These are phyloP conservation scores for Piliocolobus tephrosceles DNA, from an alignment of 2,113 vertebrate genomes.

Conservation along the genomic window DNA sequence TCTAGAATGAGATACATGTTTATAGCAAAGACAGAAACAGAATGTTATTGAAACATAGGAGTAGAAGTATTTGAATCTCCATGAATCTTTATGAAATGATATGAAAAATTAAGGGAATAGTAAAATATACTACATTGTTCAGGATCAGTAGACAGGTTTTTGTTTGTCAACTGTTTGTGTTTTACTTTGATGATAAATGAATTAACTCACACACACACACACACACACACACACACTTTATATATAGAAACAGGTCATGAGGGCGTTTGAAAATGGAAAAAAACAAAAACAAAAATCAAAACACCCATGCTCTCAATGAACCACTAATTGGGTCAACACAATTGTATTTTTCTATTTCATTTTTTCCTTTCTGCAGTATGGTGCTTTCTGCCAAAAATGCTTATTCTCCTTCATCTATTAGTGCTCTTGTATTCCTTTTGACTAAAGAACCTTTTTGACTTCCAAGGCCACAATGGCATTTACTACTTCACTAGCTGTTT, in stretches of 20 bases:
- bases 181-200: neutral
- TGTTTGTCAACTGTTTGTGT: neutral
- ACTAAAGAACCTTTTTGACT: neutral
- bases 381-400: neutral
- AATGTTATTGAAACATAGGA: neutral
- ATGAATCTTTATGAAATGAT: neutral
- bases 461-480: neutral
- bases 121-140: neutral
- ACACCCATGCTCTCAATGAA: neutral
- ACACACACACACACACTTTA: neutral
- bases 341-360: neutral
- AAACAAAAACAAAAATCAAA: neutral
- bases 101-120: neutral
- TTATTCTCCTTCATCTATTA: neutral
- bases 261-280: neutral
- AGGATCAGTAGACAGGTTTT: neutral
- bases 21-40: neutral
- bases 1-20: neutral
- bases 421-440: neutral
- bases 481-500: neutral
- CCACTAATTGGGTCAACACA: neutral
- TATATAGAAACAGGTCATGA: neutral
- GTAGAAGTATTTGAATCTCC: neutral
- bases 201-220: neutral
- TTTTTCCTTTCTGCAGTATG: neutral